Percentiles rank a stretch among this genome's conserved stretches.
Conservation (phyloP, 2,797 vertebrate species). For the Chelon labrosus region DNA sequence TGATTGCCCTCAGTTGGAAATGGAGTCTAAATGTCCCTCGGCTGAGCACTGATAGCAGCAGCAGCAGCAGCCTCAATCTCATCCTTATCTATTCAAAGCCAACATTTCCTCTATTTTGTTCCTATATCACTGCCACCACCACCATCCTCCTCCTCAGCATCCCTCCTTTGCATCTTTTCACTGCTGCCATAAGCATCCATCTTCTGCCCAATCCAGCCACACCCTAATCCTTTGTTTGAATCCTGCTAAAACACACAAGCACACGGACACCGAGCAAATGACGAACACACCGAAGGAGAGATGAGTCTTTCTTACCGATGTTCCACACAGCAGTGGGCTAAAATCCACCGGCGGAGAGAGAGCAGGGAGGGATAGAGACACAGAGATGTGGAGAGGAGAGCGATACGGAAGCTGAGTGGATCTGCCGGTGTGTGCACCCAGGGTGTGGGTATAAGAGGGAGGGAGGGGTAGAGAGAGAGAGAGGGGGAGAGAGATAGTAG, state of each 20-base stretch:
- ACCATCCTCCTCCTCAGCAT: slow-evolving; percentile 20
- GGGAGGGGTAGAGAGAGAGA: slow-evolving; percentile 47
- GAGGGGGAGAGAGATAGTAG: background rate
- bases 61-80: slow-evolving; percentile 15
- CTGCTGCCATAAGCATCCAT: slow-evolving; percentile 46
- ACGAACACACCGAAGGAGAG: slow-evolving; percentile 27
- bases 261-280: slow-evolving; percentile 17
- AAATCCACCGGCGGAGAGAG: slow-evolving; percentile 63
- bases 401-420: slow-evolving; percentile 69
- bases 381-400: slow-evolving; percentile 66
- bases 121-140: slow-evolving; percentile 3
- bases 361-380: slow-evolving; percentile 55
- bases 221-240: slow-evolving; percentile 80
- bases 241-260: slow-evolving; percentile 41
- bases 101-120: slow-evolving; percentile 37
- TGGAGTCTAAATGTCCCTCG: background rate
- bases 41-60: slow-evolving; percentile 10
- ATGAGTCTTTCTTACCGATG: slow-evolving; percentile 70
- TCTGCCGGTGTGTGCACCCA: slow-evolving; percentile 79
- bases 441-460: slow-evolving; percentile 81
- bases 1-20: slow-evolving; percentile 10
- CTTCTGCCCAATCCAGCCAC: slow-evolving; percentile 69
- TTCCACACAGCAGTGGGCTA: slow-evolving; percentile 69
- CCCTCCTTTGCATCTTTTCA: slow-evolving; percentile 34
- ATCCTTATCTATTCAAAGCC: slow-evolving; percentile 2